A percentile compares a stretch with the other conserved stretches of the same genome.
phyloP scores from a whole-genome alignment of 2,113 vertebrate species.

The Malurus elegans region DNA sequence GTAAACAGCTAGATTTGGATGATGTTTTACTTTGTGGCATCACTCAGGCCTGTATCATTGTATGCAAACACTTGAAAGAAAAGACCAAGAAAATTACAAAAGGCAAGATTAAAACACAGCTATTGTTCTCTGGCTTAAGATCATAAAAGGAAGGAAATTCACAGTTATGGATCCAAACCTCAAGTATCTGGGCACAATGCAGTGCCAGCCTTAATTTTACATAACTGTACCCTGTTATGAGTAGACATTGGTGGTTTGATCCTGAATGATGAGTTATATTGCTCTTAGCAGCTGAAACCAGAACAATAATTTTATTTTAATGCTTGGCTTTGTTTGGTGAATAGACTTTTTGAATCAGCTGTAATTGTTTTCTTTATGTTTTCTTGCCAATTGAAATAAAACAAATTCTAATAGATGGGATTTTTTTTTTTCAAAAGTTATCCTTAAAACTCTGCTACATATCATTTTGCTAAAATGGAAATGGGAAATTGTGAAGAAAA shows the following conservation, averaged over 20 bases:
- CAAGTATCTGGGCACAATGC: slow-evolving; percentile 44
- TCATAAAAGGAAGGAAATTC: slow-evolving; percentile 61
- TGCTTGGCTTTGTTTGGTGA: slow-evolving; percentile 30
- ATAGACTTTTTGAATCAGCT: slow-evolving; percentile 4
- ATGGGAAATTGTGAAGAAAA: not conserved
- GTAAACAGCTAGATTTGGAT: slow-evolving; percentile 30
- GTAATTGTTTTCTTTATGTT: slow-evolving; percentile 26
- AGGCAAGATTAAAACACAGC: slow-evolving; percentile 52
- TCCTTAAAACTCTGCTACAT: not conserved
- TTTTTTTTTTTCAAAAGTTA: not conserved
- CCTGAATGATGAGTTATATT: slow-evolving; percentile 36
- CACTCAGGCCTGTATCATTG: slow-evolving; percentile 11
- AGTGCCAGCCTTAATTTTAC: slow-evolving; percentile 61
- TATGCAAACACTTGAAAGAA: slow-evolving; percentile 51
- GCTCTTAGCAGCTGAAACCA: slow-evolving; percentile 34
- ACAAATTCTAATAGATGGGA: slow-evolving; percentile 7
- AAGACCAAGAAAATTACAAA: slow-evolving; percentile 46
- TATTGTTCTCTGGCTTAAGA: slow-evolving; percentile 58
- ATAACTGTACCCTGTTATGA: slow-evolving; percentile 48
- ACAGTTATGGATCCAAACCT: slow-evolving; percentile 57
- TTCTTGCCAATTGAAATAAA: slow-evolving; percentile 40
- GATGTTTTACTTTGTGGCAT: slow-evolving; percentile 38
- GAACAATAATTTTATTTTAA: slow-evolving; percentile 53
- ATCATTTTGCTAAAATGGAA: not conserved
- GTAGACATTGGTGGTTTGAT: slow-evolving; percentile 60